Base-by-base conservation (phyloP, 2,113 vertebrate species). In the Sinosuthora webbiana region DNA sequence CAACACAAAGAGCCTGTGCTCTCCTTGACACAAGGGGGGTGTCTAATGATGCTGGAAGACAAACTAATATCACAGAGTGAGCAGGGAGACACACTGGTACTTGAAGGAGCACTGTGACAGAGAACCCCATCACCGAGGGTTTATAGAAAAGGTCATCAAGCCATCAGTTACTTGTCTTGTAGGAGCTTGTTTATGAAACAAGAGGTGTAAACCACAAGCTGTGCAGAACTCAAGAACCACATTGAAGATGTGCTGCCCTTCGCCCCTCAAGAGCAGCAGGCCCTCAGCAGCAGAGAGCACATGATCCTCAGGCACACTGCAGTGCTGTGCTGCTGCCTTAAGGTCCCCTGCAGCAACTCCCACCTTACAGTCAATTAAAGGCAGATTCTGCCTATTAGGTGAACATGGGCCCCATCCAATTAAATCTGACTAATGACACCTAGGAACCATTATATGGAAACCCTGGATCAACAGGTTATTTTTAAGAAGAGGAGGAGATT, bases 291-390 rank as follows among this genome's bases (percentile, higher is more conserved):
- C 62, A 47, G 42, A 22, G 21, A 17, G 27, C 45, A 42, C 0
- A 0, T 35, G 37, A 73, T 15, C n/a, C 7, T 64, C 41, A 44
- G 25, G 33, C 80, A 76, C 45, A 15, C 5, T 0, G 0, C 47
- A 24, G 22, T 3, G 7, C 35, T 5, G 3, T 3, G n/a, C 60
- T 47, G 45, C 47, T 65, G 64, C 83, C 37, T 8, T 9, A 30
- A 22, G 6, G 44, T 6, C 21, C 52, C 50, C 21, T 13, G 49
- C 65, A 75, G 56, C 39, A 55, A 10, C 41, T 64, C 47, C 47
- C 37, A 21, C 3, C 1, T 24, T 22, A 57, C 9, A 57, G 42
- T 2, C 14, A 3, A 31, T 33, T 65, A 62, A 42, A 53, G 37
- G 57, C 78, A 85, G 50, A 57, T 25, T 92, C 64, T 49, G 12